phyloP scores from a whole-genome alignment of 1,140 invertebrate species.

The Zaprionus nigranus region DNA sequence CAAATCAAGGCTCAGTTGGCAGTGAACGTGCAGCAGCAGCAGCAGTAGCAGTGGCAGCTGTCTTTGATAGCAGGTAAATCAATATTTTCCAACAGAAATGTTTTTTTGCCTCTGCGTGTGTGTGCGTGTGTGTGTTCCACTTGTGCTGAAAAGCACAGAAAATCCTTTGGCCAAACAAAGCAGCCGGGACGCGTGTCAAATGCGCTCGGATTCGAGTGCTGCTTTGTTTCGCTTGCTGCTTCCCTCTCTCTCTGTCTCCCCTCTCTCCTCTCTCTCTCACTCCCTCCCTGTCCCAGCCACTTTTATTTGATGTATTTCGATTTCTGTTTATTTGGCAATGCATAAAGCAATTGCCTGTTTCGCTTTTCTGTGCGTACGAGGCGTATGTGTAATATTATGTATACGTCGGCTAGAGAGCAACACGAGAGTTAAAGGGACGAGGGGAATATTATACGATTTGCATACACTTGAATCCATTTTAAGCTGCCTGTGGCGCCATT shows the following conservation, averaged over 20 bases:
- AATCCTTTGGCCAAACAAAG: conserved; percentile 60
- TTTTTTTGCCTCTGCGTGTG: conserved; percentile 27
- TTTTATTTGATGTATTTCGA: conserved; percentile 25
- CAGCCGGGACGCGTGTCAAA: conserved; percentile 44
- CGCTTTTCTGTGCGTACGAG: conserved; percentile 17
- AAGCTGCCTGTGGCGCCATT: conserved; percentile 14
- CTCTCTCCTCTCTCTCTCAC: neutral
- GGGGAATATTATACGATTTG: conserved; percentile 7
- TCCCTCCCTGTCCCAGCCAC: conserved; percentile 11
- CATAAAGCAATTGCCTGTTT: conserved; percentile 21
- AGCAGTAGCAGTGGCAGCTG: conserved; percentile 62
- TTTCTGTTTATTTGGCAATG: conserved; percentile 47
- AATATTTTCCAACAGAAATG: conserved; percentile 76
- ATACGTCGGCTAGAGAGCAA: neutral
- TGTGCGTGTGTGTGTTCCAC: neutral
- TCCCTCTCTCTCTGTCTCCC: too few relatives aligned
- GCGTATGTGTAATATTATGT: conserved; percentile 25
- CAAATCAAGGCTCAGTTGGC: conserved; percentile 13
- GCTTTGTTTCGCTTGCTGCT: conserved; percentile 35
- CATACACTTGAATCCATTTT: conserved; percentile 15
- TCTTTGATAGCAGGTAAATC: conserved; percentile 80
- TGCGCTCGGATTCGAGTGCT: conserved; percentile 34
- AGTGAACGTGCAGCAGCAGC: conserved; percentile 29
- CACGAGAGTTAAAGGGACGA: neutral
- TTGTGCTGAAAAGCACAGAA: conserved; percentile 7